phyloP scores from a whole-genome alignment of 2,113 vertebrate genomes.

The Rhea americana region DNA sequence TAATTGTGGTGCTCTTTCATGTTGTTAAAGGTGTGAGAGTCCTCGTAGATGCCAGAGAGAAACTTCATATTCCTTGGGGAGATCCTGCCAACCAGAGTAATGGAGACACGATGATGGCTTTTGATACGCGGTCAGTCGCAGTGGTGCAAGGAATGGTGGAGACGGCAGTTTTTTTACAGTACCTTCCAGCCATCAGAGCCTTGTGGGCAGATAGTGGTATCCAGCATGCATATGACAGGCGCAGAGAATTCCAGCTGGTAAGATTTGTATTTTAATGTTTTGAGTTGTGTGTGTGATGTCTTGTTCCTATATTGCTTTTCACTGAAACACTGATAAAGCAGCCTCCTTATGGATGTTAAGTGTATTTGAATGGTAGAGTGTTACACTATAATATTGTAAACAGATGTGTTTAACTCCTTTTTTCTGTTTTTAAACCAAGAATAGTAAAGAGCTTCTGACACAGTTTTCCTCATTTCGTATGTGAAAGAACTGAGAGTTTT shows the following conservation, averaged over 20 bases:
- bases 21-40: slow-evolving; percentile 86
- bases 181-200: slow-evolving; percentile 84
- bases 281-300: accelerated
- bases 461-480: slow-evolving; percentile 25
- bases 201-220: slow-evolving; percentile 92
- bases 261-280: slow-evolving; percentile 38
- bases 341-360: accelerated
- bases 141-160: slow-evolving; percentile 90
- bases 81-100: slow-evolving; percentile 84
- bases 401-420: neutral
- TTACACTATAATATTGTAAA: neutral
- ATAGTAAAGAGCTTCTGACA: neutral
- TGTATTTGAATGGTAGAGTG: accelerated
- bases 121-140: slow-evolving; percentile 87
- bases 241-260: slow-evolving; percentile 97
- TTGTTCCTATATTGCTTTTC: neutral
- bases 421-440: neutral
- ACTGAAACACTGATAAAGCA: accelerated
- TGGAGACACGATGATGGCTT: slow-evolving; percentile 90
- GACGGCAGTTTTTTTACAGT: slow-evolving; percentile 82
- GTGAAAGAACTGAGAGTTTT: slow-evolving; percentile 28
- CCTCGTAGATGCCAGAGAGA: slow-evolving; percentile 95
- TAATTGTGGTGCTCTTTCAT: neutral
- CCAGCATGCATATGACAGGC: slow-evolving; percentile 93
- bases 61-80: slow-evolving; percentile 97